Percentiles rank a stretch among this genome's conserved stretches.
Evolutionary conservation across 2,888 invertebrate genomes (phyloP).

Genomic region (Notodonta dromedarius): DNA sequence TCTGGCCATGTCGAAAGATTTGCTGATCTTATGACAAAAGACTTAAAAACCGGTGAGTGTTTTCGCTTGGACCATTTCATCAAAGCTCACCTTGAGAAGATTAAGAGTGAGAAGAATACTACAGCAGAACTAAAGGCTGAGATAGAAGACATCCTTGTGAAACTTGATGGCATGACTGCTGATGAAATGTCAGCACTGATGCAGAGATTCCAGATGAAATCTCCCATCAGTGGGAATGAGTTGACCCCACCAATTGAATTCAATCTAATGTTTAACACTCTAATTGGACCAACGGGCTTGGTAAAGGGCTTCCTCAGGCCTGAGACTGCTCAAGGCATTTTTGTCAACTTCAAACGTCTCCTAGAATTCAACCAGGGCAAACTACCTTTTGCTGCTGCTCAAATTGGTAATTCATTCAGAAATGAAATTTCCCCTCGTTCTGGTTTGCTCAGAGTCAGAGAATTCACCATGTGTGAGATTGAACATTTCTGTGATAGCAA

Average conservation of each 20-base stretch:
- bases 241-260: conserved; percentile 98
- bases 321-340: conserved; percentile 99
- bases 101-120: conserved; percentile 93
- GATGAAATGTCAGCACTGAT: conserved; percentile 95
- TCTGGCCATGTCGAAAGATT: conserved; percentile 99
- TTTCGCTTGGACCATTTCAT: conserved; percentile 99
- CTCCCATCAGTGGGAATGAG: conserved; percentile 97
- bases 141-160: conserved; percentile 91
- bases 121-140: conserved; percentile 88
- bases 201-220: conserved; percentile 95
- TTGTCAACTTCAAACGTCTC: conserved; percentile 99
- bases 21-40: conserved; percentile 99
- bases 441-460: conserved; percentile 96
- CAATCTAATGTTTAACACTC: conserved; percentile 99
- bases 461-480: conserved; percentile 99
- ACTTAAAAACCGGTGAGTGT: conserved; percentile 97
- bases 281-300: conserved; percentile 98
- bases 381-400: conserved; percentile 98
- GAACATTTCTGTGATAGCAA: conserved; percentile 99
- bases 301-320: conserved; percentile 98
- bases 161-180: conserved; percentile 96
- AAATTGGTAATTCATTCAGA: conserved; percentile 99
- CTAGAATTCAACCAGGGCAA: conserved; percentile 98
- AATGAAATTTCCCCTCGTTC: conserved; percentile 99
- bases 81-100: conserved; percentile 96